Evolutionary conservation across 2,113 vertebrate genomes (phyloP).

Genomic region (Grantiella picta): DNA sequence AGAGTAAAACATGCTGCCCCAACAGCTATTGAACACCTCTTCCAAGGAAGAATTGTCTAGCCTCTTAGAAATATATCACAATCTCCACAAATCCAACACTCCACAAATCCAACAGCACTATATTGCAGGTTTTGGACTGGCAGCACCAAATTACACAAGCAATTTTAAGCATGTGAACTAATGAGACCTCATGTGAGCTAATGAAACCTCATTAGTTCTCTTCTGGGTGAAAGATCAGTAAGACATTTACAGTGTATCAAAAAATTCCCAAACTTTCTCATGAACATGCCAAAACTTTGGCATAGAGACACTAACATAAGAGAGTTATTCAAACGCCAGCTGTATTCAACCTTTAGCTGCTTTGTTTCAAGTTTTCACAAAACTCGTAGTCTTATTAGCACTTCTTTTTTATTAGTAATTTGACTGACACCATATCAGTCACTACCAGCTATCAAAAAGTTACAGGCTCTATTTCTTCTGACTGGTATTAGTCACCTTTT

Average conservation of each 20-base stretch:
- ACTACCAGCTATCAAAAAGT: not conserved
- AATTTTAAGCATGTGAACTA: not conserved
- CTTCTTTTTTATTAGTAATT: not conserved
- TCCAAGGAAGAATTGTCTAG: not conserved
- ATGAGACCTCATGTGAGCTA: not conserved
- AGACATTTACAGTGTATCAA: fast-evolving
- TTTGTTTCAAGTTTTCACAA: not conserved
- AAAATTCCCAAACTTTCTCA: not conserved
- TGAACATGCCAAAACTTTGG: not conserved
- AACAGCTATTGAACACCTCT: not conserved
- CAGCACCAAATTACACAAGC: fast-evolving
- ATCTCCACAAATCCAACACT: not conserved
- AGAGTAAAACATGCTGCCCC: not conserved
- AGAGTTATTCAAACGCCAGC: not conserved
- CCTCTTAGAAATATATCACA: not conserved
- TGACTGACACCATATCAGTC: not conserved
- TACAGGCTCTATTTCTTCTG: not conserved
- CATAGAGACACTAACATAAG: not conserved
- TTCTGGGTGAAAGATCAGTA: not conserved
- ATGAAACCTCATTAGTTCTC: not conserved
- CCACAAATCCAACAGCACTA: not conserved
- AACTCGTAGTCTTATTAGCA: not conserved
- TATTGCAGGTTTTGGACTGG: not conserved
- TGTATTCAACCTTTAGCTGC: not conserved
- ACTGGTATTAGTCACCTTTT: not conserved